These are phyloP conservation scores for Coremacera marginata DNA, from an alignment of 2,888 invertebrate species.

Conservation along the genomic window DNA sequence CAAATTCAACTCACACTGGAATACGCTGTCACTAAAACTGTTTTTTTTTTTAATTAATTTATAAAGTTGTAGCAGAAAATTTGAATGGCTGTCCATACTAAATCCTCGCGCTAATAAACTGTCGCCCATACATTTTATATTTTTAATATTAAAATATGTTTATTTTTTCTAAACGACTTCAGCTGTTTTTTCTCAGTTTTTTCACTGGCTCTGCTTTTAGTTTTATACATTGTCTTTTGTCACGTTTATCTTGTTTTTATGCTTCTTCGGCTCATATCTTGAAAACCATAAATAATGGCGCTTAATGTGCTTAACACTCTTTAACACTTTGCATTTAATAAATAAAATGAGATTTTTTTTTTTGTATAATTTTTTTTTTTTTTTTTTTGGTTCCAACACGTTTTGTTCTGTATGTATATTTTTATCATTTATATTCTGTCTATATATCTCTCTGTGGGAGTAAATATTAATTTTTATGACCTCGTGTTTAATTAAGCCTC, in stretches of 20 bases:
- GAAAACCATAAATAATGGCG: conserved; percentile 4
- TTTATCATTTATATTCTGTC: not conserved
- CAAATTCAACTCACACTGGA: no score
- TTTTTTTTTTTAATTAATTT: no score
- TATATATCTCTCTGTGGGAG: not conserved
- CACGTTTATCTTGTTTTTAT: not conserved
- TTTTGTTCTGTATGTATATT: conserved; percentile 2
- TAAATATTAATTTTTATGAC: conserved; percentile 12
- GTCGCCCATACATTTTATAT: no score
- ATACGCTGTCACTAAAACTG: no score
- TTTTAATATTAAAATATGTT: no score
- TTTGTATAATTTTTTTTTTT: not conserved
- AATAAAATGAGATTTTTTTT: not conserved
- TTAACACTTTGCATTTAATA: not conserved
- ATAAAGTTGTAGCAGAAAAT: no score
- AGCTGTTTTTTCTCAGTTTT: no score
- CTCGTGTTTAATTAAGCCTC: conserved; percentile 16
- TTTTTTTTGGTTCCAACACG: not conserved
- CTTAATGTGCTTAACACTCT: not conserved
- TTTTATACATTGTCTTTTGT: not conserved
- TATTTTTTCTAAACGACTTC: no score
- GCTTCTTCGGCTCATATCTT: not conserved
- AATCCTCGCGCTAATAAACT: no score
- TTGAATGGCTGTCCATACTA: no score
- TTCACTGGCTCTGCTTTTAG: no score